Evolutionary conservation across 2,888 invertebrate species (phyloP).

Genomic region (Colletes collaris): DNA sequence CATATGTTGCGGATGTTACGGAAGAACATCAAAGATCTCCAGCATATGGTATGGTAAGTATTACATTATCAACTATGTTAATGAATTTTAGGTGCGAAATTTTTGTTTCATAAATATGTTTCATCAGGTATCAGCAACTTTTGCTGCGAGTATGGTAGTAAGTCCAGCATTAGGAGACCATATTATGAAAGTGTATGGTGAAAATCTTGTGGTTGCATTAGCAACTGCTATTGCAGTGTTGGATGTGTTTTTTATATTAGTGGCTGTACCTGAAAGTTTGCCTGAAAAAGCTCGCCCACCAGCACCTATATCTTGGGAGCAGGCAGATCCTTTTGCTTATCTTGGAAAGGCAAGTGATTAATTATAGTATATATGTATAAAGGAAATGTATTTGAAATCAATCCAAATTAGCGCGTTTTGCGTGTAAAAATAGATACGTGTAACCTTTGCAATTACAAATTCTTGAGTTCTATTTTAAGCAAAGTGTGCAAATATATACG

Average conservation of each 20-base stretch:
- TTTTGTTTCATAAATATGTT: constrained; percentile 15
- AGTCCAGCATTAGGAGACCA: constrained; percentile 98
- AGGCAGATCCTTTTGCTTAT: constrained; percentile 97
- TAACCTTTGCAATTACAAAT: constrained; percentile 8
- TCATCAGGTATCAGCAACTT: constrained; percentile 94
- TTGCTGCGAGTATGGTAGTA: constrained; percentile 99
- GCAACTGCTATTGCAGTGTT: constrained; percentile 98
- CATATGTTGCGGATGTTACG: constrained; percentile 99
- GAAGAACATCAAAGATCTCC: constrained; percentile 97
- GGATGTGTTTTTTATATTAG: constrained; percentile 98
- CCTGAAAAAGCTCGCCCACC: constrained; percentile 93
- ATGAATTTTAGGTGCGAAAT: background rate
- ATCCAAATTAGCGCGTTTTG: constrained; percentile 40
- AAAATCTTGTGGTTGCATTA: constrained; percentile 90
- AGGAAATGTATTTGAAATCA: constrained; percentile 28
- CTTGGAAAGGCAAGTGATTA: constrained; percentile 84
- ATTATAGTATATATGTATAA: constrained; percentile 22
- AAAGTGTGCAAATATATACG: background rate
- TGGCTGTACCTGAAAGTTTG: constrained; percentile 98
- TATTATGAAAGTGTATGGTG: constrained; percentile 92
- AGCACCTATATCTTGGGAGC: constrained; percentile 97
- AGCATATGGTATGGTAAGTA: constrained; percentile 94
- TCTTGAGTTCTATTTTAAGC: constrained; percentile 23
- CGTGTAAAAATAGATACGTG: constrained; percentile 26
- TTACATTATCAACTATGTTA: background rate